Evolutionary conservation across 2,797 vertebrate species (phyloP), one percentile per base, ranked within the genome.

Genomic region (Leucoraja ocellata): DNA sequence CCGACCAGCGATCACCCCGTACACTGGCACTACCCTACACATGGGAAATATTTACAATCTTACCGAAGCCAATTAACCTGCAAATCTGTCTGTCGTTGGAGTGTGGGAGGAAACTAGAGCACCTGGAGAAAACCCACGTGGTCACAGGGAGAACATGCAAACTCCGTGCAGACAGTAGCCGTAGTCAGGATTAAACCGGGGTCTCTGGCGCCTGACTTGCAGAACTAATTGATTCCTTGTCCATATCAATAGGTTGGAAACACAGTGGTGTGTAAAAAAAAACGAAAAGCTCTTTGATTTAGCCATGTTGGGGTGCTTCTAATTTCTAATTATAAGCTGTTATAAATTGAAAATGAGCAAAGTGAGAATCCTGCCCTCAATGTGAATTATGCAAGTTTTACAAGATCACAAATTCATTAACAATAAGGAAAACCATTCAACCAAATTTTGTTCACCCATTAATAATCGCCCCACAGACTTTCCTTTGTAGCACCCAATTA

Each of bases 341-440:
- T 68, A 32, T 68, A 63, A 88, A 88, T 65, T 65, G 65, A 88
- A 88, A 88, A 13, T 88, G 8, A 28, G 6, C 68, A 68, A 68
- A 32, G 84, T 88, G 84, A n/a, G 61, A 88, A 88, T 36, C 61
- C 61, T 61, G 8, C 36, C 77, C 77, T 78, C n/a, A 78, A 78
- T 36, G 10, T 39, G 32, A 79, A 39, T 79, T 16, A 18, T 32
- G n/a, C 61, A 88, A 68, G n/a, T 68, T 88, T 88, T 61, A 88
- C 63, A 88, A 68, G 84, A 65, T 88, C 14, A 36, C n/a, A 88
- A 88, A 18, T 68, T 88, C 32, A 18, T 88, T 68, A 36, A 88
- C n/a, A 88, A 88, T 68, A 63, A 88, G 84, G 84, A 68, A 88
- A 68, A 88, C 18, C 14, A 88, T 88, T 88, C 84, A 88, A 65